Conservation (phyloP, 2,113 vertebrate genomes). For the Triplophysa dalaica region DNA sequence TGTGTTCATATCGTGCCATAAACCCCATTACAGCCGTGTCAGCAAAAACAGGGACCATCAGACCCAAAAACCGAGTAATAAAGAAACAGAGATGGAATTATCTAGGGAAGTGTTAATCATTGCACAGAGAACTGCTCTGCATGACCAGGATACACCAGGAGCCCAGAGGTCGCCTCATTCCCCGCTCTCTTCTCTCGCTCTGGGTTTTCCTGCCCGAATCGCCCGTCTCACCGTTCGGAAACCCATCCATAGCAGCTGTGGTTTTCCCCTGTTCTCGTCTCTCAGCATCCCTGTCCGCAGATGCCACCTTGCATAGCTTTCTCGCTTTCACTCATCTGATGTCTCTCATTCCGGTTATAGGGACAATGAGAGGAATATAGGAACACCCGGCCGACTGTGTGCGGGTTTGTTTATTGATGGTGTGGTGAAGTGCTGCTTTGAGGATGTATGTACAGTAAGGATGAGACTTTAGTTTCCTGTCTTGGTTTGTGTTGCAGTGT, state of each 20-base stretch:
- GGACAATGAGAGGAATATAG: constrained; percentile 59
- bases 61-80: constrained; percentile 74
- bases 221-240: constrained; percentile 62
- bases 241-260: constrained; percentile 45
- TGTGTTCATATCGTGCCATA: constrained; percentile 5
- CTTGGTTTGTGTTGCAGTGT: constrained; percentile 9
- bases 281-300: constrained; percentile 45
- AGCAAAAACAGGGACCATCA: constrained; percentile 64
- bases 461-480: constrained; percentile 28
- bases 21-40: constrained; percentile 60
- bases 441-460: background rate
- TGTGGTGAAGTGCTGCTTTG: too few species aligned
- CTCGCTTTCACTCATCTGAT: constrained; percentile 47
- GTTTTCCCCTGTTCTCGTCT: constrained; percentile 26
- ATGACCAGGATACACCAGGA: constrained; percentile 54
- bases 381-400: constrained; percentile 41
- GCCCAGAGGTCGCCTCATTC: constrained; percentile 62
- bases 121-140: constrained; percentile 38
- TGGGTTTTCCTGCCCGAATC: constrained; percentile 65
- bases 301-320: constrained; percentile 23
- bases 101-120: constrained; percentile 73
- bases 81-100: constrained; percentile 65
- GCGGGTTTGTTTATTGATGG: constrained; percentile 49
- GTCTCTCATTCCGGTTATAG: constrained; percentile 32
- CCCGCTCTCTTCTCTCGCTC: constrained; percentile 68